These are phyloP conservation scores for Microctonus brassicae DNA, from an alignment of 2,888 invertebrate species.

Conservation along the genomic window DNA sequence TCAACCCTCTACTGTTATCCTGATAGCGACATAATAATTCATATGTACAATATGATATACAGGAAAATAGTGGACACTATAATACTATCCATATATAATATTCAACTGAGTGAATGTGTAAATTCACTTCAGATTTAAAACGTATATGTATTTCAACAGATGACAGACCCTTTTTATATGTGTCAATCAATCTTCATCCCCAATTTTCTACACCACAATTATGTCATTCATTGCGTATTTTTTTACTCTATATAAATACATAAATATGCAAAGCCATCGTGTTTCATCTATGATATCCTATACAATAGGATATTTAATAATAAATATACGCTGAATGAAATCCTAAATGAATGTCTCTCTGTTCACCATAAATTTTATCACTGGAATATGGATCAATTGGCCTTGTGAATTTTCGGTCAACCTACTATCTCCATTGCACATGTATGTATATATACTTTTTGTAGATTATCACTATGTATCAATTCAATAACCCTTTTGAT, in stretches of 20 bases:
- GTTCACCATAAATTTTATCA: conserved; percentile 48
- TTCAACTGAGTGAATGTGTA: conserved; percentile 18
- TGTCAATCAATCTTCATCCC: not conserved
- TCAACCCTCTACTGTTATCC: not conserved
- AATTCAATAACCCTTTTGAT: not conserved
- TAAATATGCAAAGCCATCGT: conserved; percentile 19
- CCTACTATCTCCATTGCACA: conserved; percentile 7
- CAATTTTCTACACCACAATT: not conserved
- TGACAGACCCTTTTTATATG: conserved; percentile 21
- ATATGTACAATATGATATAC: not conserved
- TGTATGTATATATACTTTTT: conserved; percentile 8
- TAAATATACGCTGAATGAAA: conserved; percentile 12
- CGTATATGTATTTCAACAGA: not conserved
- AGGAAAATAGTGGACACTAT: conserved; percentile 1
- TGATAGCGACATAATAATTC: not conserved
- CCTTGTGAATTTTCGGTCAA: conserved; percentile 45
- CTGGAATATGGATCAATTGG: conserved; percentile 17
- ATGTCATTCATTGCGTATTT: not conserved
- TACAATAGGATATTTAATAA: not conserved
- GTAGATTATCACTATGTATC: not conserved
- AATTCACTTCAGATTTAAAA: conserved; percentile 8
- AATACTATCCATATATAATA: no score
- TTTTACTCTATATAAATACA: no score
- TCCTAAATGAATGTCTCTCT: conserved; percentile 49
- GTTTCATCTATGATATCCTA: not conserved